phyloP scores from a whole-genome alignment of 2,888 invertebrate species.

The Sphecodes monilicornis region DNA sequence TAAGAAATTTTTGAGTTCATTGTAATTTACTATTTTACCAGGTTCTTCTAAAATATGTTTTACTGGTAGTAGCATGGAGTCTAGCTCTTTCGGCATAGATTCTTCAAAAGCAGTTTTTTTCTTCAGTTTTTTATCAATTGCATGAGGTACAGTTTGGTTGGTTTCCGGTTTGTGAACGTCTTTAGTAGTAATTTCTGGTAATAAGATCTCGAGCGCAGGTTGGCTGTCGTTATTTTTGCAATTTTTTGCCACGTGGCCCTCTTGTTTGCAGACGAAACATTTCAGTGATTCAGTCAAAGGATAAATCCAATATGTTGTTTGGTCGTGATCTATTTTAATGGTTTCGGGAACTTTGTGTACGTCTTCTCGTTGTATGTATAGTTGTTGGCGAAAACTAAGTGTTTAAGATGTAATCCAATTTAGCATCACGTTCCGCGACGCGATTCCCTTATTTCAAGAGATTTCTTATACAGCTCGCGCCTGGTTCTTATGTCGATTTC shows the following conservation, averaged over 20 bases:
- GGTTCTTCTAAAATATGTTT: background rate
- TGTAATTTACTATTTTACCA: background rate
- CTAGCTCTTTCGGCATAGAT: background rate
- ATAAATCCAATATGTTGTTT: conserved; percentile 10
- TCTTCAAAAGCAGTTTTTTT: background rate
- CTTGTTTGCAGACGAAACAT: conserved; percentile 11
- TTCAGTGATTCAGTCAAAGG: conserved; percentile 1
- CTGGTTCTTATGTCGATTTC: too few relatives aligned
- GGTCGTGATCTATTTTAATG: too few relatives aligned
- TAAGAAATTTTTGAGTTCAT: conserved; percentile 12
- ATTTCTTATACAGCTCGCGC: too few relatives aligned
- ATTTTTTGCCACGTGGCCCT: background rate
- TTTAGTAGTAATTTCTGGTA: background rate
- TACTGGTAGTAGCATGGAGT: background rate
- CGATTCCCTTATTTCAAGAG: too few relatives aligned
- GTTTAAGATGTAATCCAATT: too few relatives aligned
- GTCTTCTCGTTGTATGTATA: too few relatives aligned
- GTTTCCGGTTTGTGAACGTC: background rate
- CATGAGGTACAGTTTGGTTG: too few relatives aligned
- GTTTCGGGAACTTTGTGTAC: too few relatives aligned
- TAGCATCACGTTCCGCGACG: too few relatives aligned
- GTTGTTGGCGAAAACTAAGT: too few relatives aligned
- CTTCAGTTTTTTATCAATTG: background rate
- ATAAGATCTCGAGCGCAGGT: background rate
- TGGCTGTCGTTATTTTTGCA: background rate